These are phyloP conservation scores for Umimayanthus kanabou DNA, from an alignment of 92 coral and sea anemone species.

Conservation along the genomic window DNA sequence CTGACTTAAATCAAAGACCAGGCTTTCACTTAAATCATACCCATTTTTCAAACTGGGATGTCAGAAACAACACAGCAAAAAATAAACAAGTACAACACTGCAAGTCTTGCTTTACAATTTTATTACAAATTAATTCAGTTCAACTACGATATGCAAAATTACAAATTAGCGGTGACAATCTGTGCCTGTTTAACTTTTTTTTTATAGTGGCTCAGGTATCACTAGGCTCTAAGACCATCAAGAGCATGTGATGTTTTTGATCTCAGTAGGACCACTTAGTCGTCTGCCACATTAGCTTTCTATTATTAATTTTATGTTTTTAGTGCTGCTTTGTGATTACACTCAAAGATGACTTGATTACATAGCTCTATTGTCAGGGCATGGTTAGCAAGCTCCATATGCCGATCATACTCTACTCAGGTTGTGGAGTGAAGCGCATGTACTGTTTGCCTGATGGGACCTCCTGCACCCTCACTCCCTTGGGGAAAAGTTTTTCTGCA, in stretches of 20 bases:
- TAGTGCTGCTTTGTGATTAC: background rate
- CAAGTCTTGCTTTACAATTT: background rate
- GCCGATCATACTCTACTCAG: constrained; percentile 12
- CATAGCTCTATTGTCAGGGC: background rate
- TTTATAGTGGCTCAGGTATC: background rate
- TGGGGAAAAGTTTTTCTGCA: constrained; percentile 52
- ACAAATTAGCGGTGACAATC: too few species aligned
- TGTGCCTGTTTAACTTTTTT: background rate
- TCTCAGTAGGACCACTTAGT: too few species aligned
- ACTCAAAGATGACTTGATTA: background rate
- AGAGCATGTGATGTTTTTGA: background rate
- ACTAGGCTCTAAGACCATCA: too few species aligned
- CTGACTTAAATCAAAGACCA: too few species aligned
- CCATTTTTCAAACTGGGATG: too few species aligned
- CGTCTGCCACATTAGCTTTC: background rate
- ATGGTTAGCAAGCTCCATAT: background rate
- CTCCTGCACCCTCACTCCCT: constrained; percentile 45
- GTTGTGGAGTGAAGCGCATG: constrained; percentile 86
- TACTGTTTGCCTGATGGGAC: constrained; percentile 89
- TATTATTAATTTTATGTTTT: background rate
- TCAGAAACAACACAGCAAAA: too few species aligned
- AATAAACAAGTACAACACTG: background rate
- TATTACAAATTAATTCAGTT: background rate
- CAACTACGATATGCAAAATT: background rate
- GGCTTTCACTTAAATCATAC: too few species aligned